Evolutionary conservation across 2,113 vertebrate species (phyloP).

Genomic region (Turdus rufiventris): DNA sequence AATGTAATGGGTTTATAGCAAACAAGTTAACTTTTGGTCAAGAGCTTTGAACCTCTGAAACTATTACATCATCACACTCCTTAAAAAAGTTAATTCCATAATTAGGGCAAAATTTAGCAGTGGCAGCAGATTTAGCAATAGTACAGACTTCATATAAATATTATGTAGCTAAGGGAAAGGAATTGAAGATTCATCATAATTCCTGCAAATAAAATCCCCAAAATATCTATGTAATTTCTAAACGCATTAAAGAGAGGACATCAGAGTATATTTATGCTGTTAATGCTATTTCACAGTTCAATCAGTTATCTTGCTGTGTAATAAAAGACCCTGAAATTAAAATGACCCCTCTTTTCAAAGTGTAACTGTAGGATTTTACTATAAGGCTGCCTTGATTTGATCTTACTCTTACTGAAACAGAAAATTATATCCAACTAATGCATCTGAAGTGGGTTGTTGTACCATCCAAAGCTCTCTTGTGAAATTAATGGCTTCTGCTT

Average conservation of each 20-base stretch:
- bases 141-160: neutral
- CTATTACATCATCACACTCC: neutral
- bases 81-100: neutral
- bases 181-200: neutral
- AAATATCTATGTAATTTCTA: conserved; percentile 46
- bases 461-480: conserved; percentile 4
- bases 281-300: conserved; percentile 68
- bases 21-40: neutral
- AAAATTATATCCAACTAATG: conserved; percentile 62
- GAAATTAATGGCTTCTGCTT: conserved; percentile 63
- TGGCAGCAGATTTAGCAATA: neutral
- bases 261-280: conserved; percentile 60
- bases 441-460: conserved; percentile 56
- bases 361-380: conserved; percentile 53
- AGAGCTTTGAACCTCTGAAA: neutral
- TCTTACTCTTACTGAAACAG: conserved; percentile 53
- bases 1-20: neutral
- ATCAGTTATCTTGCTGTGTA: conserved; percentile 63
- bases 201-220: neutral
- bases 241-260: conserved; percentile 32
- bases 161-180: neutral
- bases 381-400: conserved; percentile 47
- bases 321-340: conserved; percentile 71
- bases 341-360: conserved; percentile 62
- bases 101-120: neutral